phyloP scores from a whole-genome alignment of 2,113 vertebrate species.

The Rhinoptilus africanus region DNA sequence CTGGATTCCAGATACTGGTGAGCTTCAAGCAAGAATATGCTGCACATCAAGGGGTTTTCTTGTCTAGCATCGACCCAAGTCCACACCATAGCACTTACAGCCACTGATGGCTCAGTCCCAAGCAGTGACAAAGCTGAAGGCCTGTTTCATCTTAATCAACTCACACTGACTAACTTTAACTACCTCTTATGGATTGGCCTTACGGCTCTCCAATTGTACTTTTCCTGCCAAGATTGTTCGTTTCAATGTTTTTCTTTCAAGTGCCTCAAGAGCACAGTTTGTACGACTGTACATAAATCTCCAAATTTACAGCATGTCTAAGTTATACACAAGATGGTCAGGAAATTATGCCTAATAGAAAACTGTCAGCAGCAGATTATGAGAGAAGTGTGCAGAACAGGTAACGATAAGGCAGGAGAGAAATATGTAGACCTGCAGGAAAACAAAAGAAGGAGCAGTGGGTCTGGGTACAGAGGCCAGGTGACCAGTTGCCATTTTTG shows the following conservation, averaged over 20 bases:
- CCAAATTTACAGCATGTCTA: slow-evolving; percentile 29
- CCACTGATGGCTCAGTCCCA: slow-evolving; percentile 11
- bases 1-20: not conserved
- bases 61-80: not conserved
- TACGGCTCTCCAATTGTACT: not conserved
- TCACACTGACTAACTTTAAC: slow-evolving; percentile 21
- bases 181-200: not conserved
- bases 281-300: slow-evolving; percentile 42
- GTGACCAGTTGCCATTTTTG: not conserved
- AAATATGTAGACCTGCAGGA: not conserved
- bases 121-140: not conserved
- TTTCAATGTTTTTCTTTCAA: slow-evolving; percentile 25
- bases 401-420: not conserved
- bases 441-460: not conserved
- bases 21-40: not conserved
- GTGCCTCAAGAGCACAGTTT: slow-evolving; percentile 35
- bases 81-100: not conserved
- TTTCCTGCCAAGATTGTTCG: slow-evolving; percentile 18
- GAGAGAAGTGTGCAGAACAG: not conserved
- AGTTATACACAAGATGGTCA: slow-evolving; percentile 50
- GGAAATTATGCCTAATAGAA: slow-evolving; percentile 48
- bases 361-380: slow-evolving; percentile 54
- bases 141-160: slow-evolving; percentile 25
- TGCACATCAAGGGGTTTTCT: not conserved
- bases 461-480: not conserved